phyloP scores from a whole-genome alignment of 2,797 vertebrate genomes.

The Philypnodon macrostomus region DNA sequence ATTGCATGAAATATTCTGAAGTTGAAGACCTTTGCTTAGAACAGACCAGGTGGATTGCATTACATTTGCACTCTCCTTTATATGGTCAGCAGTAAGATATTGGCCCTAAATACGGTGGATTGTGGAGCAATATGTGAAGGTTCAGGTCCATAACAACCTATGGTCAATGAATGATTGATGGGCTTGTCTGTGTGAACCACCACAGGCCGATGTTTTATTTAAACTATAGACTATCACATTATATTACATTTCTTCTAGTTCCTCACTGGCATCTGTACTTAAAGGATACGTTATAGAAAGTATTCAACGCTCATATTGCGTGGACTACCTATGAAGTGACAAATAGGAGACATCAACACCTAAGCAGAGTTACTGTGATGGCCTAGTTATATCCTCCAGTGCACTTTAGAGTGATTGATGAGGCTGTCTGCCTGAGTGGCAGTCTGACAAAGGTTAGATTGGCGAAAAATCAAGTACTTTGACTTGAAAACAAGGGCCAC shows the following conservation, averaged over 20 bases:
- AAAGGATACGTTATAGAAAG: conserved; percentile 4
- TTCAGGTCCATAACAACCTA: neutral
- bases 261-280: conserved; percentile 3
- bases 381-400: conserved; percentile 7
- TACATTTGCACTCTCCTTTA: too few relatives aligned
- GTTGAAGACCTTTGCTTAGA: neutral
- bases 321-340: neutral
- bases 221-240: conserved; percentile 2
- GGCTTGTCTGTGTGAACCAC: conserved; percentile 13
- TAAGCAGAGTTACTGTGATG: conserved; percentile 1
- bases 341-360: neutral
- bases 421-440: conserved; percentile 16
- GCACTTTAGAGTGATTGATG: conserved; percentile 27
- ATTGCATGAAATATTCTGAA: neutral
- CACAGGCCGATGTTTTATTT: conserved; percentile 16
- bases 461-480: neutral
- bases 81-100: too few relatives aligned
- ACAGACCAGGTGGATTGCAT: too few relatives aligned
- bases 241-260: neutral
- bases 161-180: conserved; percentile 31
- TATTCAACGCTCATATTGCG: neutral
- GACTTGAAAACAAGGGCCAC: conserved; percentile 5
- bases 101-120: too few relatives aligned
- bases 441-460: conserved; percentile 14
- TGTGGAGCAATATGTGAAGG: neutral